Conservation (phyloP, 1,140 invertebrate species). For the Kradibia gibbosae region DNA sequence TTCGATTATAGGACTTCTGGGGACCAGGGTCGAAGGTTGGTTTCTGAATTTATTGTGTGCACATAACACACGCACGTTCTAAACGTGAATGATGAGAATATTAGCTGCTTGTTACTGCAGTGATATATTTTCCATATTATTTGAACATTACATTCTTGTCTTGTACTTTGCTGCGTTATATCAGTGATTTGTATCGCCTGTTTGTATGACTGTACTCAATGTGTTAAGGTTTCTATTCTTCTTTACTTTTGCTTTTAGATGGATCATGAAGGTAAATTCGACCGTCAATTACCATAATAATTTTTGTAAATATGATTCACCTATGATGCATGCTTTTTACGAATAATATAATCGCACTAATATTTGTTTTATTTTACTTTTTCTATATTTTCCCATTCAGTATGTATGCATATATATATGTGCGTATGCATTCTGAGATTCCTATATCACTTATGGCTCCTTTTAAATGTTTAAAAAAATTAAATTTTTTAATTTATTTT, state of each 20-base stretch:
- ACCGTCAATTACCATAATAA: not conserved
- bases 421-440: not conserved
- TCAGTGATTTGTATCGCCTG: not conserved
- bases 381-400: not conserved
- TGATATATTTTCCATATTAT: conserved; percentile 25
- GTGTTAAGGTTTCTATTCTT: not conserved
- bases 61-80: conserved; percentile 12
- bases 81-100: conserved; percentile 27
- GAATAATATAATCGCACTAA: not conserved
- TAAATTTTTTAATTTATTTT: not conserved
- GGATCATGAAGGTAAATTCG: not conserved
- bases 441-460: not conserved
- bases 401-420: not conserved
- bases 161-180: conserved; percentile 18
- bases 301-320: not conserved
- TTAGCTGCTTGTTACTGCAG: conserved; percentile 28
- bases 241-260: not conserved
- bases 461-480: not conserved
- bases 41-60: conserved; percentile 56
- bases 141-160: conserved; percentile 31
- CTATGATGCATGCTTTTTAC: not conserved
- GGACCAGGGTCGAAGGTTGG: conserved; percentile 80
- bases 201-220: not conserved
- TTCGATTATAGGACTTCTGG: conserved; percentile 76
- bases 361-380: not conserved